Conservation (phyloP, 2,113 vertebrate genomes). For the Semnornis frantzii region DNA sequence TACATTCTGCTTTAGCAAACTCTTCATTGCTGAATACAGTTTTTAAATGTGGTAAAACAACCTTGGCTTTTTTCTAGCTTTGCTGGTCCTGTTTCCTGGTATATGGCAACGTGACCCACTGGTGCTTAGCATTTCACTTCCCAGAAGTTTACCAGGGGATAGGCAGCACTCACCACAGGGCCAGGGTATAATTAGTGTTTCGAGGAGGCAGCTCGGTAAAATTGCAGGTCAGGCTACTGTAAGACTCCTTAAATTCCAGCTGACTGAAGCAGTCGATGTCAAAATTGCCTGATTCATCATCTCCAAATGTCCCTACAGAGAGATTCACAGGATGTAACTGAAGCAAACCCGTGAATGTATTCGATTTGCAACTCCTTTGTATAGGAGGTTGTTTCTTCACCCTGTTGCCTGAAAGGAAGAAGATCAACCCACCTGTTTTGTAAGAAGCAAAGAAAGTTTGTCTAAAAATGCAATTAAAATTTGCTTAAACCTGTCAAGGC, state of each 20-base stretch:
- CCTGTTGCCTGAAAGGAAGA: neutral
- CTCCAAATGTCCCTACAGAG: conserved; percentile 62
- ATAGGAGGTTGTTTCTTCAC: neutral
- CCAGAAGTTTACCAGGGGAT: neutral
- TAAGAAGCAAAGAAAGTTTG: neutral
- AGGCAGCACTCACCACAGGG: conserved; percentile 69
- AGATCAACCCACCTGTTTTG: neutral
- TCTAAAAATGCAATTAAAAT: neutral
- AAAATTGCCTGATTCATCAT: conserved; percentile 70
- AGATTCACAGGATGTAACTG: neutral
- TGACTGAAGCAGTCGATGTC: conserved; percentile 74
- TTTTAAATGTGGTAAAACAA: neutral
- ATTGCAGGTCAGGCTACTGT: conserved; percentile 71
- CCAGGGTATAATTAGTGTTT: conserved; percentile 54
- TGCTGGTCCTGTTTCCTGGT: neutral
- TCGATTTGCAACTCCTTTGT: neutral
- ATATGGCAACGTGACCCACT: neutral
- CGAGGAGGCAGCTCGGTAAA: conserved; percentile 48
- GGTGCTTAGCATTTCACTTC: neutral
- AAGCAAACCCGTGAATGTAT: neutral
- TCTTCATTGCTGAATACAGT: neutral
- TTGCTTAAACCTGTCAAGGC: neutral
- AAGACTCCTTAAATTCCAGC: conserved; percentile 29
- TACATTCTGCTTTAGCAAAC: neutral
- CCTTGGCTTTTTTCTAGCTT: neutral